Base-by-base conservation (phyloP, 1,140 invertebrate genomes). In the Ostrea edulis region DNA sequence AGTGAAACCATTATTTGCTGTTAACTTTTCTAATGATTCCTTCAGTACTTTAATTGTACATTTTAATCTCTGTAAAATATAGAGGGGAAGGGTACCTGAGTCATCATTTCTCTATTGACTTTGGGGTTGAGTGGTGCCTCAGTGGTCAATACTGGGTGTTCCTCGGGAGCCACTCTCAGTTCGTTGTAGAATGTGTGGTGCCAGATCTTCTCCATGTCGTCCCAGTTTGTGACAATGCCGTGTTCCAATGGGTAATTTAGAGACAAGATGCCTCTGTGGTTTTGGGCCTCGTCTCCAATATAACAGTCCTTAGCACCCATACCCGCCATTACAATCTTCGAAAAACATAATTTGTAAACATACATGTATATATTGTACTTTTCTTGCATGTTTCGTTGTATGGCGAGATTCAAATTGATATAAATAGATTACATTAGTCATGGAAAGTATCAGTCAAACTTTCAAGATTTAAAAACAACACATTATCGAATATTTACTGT, bases 161-260 rank as follows among this genome's bases (percentile, higher is more conserved):
- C 97, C 95, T 98, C 98, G 52, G 98, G 98, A 88, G 98, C 97
- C 90, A 98, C 97, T 95, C 98, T 96, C 87, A 99, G 96, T 95
- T 98, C 97, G 95, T 98, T 98, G 93, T 95, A 95, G 92, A 96
- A 96, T 9, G 95, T 95, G 91, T 95, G 95, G 87, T 96, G 98
- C 97, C 97, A 98, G 94, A 98, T 98, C 95, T 98, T 98, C 94
- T 98, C 97, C 98, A 99, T 98, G 89, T 96, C 95, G 87, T 96
- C 95, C 95, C 95, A 95, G 92, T 95, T 95, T 81, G 94, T 95
- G 82, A 95, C 95, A 90, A 96, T 95, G 54, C 95, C 95, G 91
- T 96, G 95, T 91, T 96, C 95, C 86, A 96, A 94, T 25, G 95
- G 95, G 90, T 96, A 95, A 88, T 95, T 95, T 44, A 95, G 86